Percentiles rank a stretch among this genome's conserved stretches.
These are phyloP conservation scores for Patella caerulea DNA, from an alignment of 2,888 invertebrate species.

Conservation along the genomic window DNA sequence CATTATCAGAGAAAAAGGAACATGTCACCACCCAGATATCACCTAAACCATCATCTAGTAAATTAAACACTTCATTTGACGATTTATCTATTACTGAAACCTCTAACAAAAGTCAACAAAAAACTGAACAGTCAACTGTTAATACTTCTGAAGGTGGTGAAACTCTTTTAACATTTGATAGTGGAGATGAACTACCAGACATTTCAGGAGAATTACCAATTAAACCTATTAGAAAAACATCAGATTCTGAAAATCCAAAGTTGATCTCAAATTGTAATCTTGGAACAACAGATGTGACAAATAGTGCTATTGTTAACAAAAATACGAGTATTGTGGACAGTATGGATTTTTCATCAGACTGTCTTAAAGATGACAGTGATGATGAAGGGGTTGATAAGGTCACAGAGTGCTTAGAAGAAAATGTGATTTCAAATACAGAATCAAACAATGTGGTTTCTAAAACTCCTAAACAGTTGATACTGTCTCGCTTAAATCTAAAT, in stretches of 20 bases:
- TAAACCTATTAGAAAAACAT: constrained; percentile 12
- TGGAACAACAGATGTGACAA: constrained; percentile 17
- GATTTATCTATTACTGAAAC: not conserved
- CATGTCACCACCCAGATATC: not conserved
- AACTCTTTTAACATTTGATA: not conserved
- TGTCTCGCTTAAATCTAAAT: constrained; percentile 11
- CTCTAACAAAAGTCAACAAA: not conserved
- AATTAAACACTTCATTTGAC: not conserved
- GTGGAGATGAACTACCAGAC: constrained; percentile 24
- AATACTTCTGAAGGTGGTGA: not conserved
- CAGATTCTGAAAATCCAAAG: constrained; percentile 15
- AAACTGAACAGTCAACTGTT: not conserved
- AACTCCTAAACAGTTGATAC: constrained; percentile 13
- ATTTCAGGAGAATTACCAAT: constrained; percentile 11
- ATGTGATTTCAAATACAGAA: not conserved
- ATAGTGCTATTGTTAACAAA: constrained; percentile 17
- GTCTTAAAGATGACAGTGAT: constrained; percentile 15
- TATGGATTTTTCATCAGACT: constrained; percentile 30
- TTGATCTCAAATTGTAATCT: constrained; percentile 13
- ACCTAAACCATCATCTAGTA: not conserved
- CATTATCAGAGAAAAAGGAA: constrained; percentile 12
- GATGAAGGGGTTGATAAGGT: not conserved
- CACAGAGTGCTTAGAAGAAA: constrained; percentile 11
- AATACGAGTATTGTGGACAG: constrained; percentile 19
- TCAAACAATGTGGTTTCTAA: not conserved